These are phyloP conservation scores for Bufo gargarizans DNA, from an alignment of 2,113 vertebrate genomes.

Conservation along the genomic window DNA sequence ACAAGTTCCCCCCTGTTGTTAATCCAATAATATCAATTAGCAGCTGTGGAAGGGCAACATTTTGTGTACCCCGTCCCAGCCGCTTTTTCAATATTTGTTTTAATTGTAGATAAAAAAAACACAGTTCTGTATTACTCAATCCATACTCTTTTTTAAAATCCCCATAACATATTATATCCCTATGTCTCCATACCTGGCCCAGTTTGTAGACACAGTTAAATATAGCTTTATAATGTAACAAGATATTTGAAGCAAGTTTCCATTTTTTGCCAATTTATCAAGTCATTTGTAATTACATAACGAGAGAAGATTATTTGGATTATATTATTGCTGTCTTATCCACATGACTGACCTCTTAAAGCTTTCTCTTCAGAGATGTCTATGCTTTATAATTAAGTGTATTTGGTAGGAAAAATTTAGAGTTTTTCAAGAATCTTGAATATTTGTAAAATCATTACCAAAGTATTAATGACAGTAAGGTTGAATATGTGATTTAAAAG, in stretches of 20 bases:
- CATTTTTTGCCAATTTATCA: background rate
- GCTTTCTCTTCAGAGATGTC: conserved; percentile 30
- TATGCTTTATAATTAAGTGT: conserved; percentile 24
- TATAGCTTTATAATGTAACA: background rate
- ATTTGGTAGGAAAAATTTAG: conserved; percentile 32
- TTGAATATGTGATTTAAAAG: background rate
- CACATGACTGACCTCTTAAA: background rate
- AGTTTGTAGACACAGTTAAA: no score
- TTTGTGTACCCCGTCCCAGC: no score
- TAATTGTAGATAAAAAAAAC: no score
- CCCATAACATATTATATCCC: no score
- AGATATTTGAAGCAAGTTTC: background rate
- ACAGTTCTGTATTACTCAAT: no score
- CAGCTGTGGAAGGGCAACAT: no score
- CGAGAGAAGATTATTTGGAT: conserved; percentile 24
- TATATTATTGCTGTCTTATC: conserved; percentile 26
- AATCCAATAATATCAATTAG: no score
- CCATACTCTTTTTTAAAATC: no score
- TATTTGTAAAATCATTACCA: conserved; percentile 48
- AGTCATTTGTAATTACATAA: conserved; percentile 37
- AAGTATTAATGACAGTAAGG: background rate
- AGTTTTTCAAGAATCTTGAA: background rate
- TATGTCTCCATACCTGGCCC: no score
- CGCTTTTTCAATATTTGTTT: no score
- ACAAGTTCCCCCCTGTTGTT: no score